These are phyloP conservation scores for Theodoxus fluviatilis DNA, from an alignment of 2,888 invertebrate genomes.

Conservation along the genomic window DNA sequence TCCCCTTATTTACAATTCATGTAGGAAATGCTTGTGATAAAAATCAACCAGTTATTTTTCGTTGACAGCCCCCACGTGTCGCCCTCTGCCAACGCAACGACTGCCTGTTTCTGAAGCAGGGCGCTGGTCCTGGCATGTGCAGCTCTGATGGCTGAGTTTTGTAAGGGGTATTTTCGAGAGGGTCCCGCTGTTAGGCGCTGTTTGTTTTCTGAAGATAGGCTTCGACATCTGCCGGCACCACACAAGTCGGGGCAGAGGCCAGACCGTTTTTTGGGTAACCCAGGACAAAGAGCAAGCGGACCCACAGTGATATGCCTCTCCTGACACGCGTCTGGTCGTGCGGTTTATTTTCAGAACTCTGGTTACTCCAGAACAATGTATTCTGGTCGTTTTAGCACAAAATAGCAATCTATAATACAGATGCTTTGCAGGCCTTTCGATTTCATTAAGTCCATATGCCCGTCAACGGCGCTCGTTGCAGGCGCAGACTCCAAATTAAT, in stretches of 20 bases:
- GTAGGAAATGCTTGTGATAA: conserved; percentile 38
- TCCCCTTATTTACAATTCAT: conserved; percentile 44
- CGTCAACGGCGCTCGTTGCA: not conserved
- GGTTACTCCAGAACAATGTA: not conserved
- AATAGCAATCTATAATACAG: conserved; percentile 24
- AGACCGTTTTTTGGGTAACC: not conserved
- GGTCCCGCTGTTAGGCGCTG: conserved; percentile 25
- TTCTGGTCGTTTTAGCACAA: no score
- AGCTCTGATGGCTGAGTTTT: no score
- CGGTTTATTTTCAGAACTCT: conserved; percentile 4
- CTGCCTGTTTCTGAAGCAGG: no score
- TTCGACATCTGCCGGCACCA: conserved; percentile 26
- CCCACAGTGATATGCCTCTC: not conserved
- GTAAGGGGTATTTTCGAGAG: conserved; percentile 26
- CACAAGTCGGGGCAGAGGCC: no score
- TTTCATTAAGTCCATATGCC: conserved; percentile 30
- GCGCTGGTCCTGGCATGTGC: no score
- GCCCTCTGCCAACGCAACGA: not conserved
- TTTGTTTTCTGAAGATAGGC: conserved; percentile 28
- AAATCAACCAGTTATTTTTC: conserved; percentile 33
- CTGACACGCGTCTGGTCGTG: not conserved
- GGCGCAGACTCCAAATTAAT: conserved; percentile 22
- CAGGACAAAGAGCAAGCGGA: not conserved
- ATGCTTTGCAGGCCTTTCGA: not conserved
- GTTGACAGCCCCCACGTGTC: conserved; percentile 22